Conservation (phyloP, 2,113 vertebrate genomes). For the Paramormyrops kingsleyae region DNA sequence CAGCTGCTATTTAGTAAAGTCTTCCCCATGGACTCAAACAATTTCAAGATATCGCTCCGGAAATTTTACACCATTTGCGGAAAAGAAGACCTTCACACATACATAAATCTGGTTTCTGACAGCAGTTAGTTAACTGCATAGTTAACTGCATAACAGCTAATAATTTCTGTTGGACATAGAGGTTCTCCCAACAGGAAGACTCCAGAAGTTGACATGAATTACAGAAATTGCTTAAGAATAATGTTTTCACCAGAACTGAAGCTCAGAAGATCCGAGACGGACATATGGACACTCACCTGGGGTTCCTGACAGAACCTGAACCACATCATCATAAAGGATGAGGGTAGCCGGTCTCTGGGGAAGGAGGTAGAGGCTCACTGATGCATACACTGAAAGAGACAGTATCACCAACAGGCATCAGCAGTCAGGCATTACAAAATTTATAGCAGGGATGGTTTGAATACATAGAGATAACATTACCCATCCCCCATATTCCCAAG, state of each 20-base stretch:
- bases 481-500: background rate
- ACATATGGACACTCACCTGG: constrained; percentile 65
- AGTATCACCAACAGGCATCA: constrained; percentile 1
- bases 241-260: background rate
- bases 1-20: background rate
- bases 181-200: background rate
- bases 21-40: background rate
- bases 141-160: background rate
- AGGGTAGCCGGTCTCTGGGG: constrained; percentile 85
- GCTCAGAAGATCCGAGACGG: background rate
- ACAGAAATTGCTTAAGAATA: background rate
- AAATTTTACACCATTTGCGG: background rate
- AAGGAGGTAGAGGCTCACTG: constrained; percentile 86
- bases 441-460: background rate
- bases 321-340: constrained; percentile 88
- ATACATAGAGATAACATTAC: background rate
- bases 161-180: background rate
- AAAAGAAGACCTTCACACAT: background rate
- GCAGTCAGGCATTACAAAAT: background rate
- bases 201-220: background rate
- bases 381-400: constrained; percentile 73
- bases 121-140: background rate
- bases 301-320: constrained; percentile 85
- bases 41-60: background rate
- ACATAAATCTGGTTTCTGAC: background rate